Evolutionary conservation across 92 coral and sea anemone genomes (phyloP), one percentile per base, ranked within the genome.

Genomic region (Phenganax stokvisi): DNA sequence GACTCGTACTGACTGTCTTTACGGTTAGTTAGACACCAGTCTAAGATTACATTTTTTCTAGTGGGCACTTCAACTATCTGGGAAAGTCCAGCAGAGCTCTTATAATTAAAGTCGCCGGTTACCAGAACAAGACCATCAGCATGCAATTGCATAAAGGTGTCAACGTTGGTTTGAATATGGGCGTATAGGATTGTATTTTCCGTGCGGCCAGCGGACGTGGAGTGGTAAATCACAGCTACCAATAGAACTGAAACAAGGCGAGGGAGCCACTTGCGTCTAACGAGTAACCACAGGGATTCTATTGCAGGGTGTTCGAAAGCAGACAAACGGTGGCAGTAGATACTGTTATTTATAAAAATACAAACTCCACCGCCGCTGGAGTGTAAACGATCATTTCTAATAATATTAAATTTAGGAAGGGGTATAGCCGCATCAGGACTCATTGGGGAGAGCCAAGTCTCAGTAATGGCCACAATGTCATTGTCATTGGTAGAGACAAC

Each of bases 211-310:
- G 64, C 71, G 10, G 85, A 81, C 6, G 80, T 71, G 44, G 78
- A 44, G 56, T 81, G 81, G 78, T 81, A 81, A 17, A 81, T 81
- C 51, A 81, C 85, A 11, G 78, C 85, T 28, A 81, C 47, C 54
- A 70, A 61, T 17, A 81, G 44, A 3, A 72, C 77, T 3, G 77
- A 72, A 37, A 72, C 10, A 6, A 58, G 15, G 16, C 77, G 77
- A 72, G 77, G 77, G 3, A 72, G 77, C 56, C 77, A 51, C 10
- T 5, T 37, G 13, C 57, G 77, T 8, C 77, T 47, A 3, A 72
- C 8, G 3, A 54, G 13, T 25, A 72, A 15, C 77, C 77, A 72
- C 56, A 72, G 29, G 10, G 77, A 72, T 20, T 72, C 77, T 6
- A 72, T 72, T 13, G 47, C 4, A 7, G 77, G 77, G 57, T 47